Conservation (phyloP, 2,797 vertebrate species). For the Agapornis canus region DNA sequence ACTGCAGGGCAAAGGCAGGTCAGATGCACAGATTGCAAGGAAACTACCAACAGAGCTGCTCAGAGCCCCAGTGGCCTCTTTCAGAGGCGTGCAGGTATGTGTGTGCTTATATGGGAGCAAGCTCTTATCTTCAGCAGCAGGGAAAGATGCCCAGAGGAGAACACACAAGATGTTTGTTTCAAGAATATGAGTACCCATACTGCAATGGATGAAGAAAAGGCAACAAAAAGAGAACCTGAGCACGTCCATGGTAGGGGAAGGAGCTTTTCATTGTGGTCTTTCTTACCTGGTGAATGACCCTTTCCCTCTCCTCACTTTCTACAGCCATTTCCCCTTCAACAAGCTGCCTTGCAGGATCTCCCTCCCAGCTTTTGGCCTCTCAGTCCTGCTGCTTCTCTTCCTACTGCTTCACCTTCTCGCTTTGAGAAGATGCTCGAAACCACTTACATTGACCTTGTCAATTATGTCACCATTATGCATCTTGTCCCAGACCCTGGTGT, state of each 20-base stretch:
- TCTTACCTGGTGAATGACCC: background rate
- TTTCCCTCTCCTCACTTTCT: background rate
- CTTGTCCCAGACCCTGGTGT: background rate
- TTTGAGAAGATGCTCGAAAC: background rate
- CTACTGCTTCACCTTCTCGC: background rate
- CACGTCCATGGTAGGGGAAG: too few species aligned
- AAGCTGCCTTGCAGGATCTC: background rate
- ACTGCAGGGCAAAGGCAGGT: background rate
- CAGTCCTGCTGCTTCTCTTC: background rate
- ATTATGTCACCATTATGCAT: background rate
- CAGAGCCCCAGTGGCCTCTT: background rate
- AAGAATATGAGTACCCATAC: background rate
- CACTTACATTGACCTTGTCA: accelerated
- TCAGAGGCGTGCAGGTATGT: background rate
- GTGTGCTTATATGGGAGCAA: background rate
- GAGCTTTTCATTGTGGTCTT: accelerated
- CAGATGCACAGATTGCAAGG: background rate
- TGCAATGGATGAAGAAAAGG: background rate
- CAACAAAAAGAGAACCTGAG: background rate
- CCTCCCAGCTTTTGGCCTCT: background rate
- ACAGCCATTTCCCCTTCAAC: background rate
- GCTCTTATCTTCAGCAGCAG: background rate
- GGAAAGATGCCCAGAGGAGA: background rate
- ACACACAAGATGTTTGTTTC: background rate
- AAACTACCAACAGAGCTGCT: background rate